phyloP scores from a whole-genome alignment of 35 echinoderm and acorn worm genomes.

The Stichopus chloronotus region DNA sequence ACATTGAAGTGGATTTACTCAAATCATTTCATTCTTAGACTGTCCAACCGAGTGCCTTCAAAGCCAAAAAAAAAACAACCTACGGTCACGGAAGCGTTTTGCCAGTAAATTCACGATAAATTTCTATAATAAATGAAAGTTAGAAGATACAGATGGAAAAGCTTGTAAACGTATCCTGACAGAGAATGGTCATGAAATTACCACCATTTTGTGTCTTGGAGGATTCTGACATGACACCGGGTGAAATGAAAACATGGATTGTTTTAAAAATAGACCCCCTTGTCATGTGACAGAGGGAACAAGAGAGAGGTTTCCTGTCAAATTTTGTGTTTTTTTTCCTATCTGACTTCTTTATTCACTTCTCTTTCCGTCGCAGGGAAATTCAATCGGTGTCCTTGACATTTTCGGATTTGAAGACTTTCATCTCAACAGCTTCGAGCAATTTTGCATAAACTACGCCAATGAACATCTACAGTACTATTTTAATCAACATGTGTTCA shows the following conservation, averaged over 20 bases:
- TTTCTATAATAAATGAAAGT: background rate
- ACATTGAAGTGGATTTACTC: too few relatives aligned
- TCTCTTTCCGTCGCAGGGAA: constrained; percentile 65
- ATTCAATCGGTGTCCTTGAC: constrained; percentile 99
- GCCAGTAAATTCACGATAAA: background rate
- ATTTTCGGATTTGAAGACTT: constrained; percentile 99
- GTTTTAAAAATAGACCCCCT: background rate
- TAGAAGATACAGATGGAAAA: background rate
- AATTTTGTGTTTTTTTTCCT: background rate
- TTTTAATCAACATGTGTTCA: constrained; percentile 99
- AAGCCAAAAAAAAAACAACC: too few relatives aligned
- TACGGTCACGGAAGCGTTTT: too few relatives aligned
- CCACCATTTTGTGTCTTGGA: background rate
- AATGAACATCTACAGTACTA: constrained; percentile 99
- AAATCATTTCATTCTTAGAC: too few relatives aligned
- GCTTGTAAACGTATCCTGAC: background rate
- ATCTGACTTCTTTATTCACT: background rate
- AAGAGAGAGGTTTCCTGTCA: too few relatives aligned
- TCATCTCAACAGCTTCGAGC: constrained; percentile 96
- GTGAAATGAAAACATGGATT: background rate
- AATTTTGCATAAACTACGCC: constrained; percentile 99
- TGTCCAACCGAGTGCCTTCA: too few relatives aligned
- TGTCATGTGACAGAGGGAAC: too few relatives aligned
- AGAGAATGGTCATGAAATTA: background rate
- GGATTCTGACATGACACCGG: background rate